phyloP scores from a whole-genome alignment of 2,888 invertebrate species.

The Torymus auratus region DNA sequence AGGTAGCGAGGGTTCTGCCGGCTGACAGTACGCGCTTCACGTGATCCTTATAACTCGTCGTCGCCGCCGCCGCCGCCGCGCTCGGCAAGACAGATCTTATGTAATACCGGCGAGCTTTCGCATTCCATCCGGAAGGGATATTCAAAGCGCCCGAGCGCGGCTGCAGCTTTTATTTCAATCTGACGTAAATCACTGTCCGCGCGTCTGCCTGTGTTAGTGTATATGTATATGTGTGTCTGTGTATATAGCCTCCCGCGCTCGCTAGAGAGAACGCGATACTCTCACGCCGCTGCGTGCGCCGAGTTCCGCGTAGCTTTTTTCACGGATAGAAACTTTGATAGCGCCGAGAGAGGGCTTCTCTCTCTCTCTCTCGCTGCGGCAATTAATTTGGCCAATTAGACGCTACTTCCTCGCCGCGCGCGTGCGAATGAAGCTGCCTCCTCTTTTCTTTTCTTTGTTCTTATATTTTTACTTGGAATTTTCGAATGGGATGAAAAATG shows the following conservation, averaged over 20 bases:
- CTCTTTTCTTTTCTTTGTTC: too few relatives aligned
- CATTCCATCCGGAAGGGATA: slow-evolving; percentile 25
- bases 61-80: not conserved
- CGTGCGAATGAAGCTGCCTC: not conserved
- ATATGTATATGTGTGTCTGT: too few relatives aligned
- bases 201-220: not conserved
- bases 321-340: too few relatives aligned
- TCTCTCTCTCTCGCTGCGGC: too few relatives aligned
- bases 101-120: slow-evolving; percentile 46
- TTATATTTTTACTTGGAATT: too few relatives aligned
- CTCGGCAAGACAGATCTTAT: slow-evolving; percentile 49
- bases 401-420: not conserved
- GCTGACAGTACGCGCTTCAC: slow-evolving; percentile 65
- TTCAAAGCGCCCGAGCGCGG: slow-evolving; percentile 8
- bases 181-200: slow-evolving; percentile 24
- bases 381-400: not conserved
- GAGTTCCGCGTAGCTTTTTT: not conserved
- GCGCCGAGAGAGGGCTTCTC: too few relatives aligned
- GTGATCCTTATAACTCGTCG: slow-evolving; percentile 63
- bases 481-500: too few relatives aligned
- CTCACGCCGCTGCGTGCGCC: not conserved
- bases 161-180: slow-evolving; percentile 41
- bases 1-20: slow-evolving; percentile 60
- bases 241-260: too few relatives aligned
- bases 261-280: not conserved